Evolutionary conservation across 1,140 invertebrate species (phyloP), one percentile per base, ranked within the genome.

Genomic region (Gryon sp.): DNA sequence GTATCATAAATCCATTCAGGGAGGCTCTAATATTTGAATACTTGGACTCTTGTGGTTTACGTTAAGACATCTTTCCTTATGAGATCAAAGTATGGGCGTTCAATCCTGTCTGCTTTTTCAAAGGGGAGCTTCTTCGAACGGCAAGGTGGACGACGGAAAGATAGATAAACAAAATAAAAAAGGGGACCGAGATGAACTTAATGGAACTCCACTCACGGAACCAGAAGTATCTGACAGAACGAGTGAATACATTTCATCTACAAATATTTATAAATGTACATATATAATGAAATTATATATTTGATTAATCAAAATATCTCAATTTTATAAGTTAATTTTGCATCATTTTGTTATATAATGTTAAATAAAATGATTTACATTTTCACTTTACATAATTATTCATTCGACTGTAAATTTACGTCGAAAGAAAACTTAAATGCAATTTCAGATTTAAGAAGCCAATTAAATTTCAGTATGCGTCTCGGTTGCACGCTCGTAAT

Each of bases 11-110:
- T 66, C 69, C 77, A 79, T 81, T 80, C 74, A 76, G 57, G 60
- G 57, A 36, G 65, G 41, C 32, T 40, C 66, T 75, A 79, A 86
- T 84, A 85, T 86, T 83, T 86, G 83, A 86, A 86, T 85, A 84
- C 79, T 65, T 46, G 40, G 30, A 19, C 59, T 59, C 45, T 50
- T 55, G 72, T 78, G 79, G 83, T 80, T 86, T 83, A 80, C 78
- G 79, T 86, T 86, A 86, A 83, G 81, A 82, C 78, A 73, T 83
- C 78, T 83, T 80, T 72, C 75, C 82, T 83, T 82, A 79, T 80
- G 46, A 52, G 45, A 72, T 36, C 28, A 43, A 45, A 34, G 28
- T 11, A 28, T 48, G 53, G 41, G 57, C 50, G 65, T 65, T 63
- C 40, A 70, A 50, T 41, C 53, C 16, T 43, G 65, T 69, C 52